Evolutionary conservation across 2,888 invertebrate genomes (phyloP).

Genomic region (Sericinus montela): DNA sequence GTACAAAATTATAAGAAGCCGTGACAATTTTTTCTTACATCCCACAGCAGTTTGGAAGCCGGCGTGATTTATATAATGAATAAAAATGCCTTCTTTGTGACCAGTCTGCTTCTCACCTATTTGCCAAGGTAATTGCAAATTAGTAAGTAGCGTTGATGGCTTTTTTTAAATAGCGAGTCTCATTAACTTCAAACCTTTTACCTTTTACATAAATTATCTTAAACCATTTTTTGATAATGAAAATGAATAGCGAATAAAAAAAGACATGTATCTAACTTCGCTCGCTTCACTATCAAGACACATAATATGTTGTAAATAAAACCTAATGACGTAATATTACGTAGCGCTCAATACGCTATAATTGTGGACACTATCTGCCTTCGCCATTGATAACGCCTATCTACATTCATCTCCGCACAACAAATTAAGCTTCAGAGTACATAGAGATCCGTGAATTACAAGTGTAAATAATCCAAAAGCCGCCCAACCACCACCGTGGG

Average conservation of each 20-base stretch:
- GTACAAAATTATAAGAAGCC: constrained; percentile 75
- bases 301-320: constrained; percentile 8
- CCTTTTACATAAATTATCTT: neutral
- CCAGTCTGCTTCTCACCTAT: constrained; percentile 38
- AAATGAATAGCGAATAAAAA: too few species aligned
- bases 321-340: constrained; percentile 28
- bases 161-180: constrained; percentile 35
- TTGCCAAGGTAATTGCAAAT: constrained; percentile 62
- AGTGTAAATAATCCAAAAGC: constrained; percentile 76
- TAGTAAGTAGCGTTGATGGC: constrained; percentile 50
- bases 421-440: constrained; percentile 60
- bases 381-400: constrained; percentile 46
- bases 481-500: constrained; percentile 76
- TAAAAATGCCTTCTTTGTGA: constrained; percentile 64
- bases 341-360: constrained; percentile 40
- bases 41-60: constrained; percentile 52
- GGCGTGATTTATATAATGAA: constrained; percentile 75
- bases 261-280: neutral
- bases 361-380: constrained; percentile 56
- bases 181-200: neutral
- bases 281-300: neutral
- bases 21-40: constrained; percentile 73
- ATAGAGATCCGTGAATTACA: constrained; percentile 72
- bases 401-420: constrained; percentile 46
- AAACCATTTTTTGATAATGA: neutral